Conservation (phyloP, 2,797 vertebrate species). For the Chaenodraco wilsoni region DNA sequence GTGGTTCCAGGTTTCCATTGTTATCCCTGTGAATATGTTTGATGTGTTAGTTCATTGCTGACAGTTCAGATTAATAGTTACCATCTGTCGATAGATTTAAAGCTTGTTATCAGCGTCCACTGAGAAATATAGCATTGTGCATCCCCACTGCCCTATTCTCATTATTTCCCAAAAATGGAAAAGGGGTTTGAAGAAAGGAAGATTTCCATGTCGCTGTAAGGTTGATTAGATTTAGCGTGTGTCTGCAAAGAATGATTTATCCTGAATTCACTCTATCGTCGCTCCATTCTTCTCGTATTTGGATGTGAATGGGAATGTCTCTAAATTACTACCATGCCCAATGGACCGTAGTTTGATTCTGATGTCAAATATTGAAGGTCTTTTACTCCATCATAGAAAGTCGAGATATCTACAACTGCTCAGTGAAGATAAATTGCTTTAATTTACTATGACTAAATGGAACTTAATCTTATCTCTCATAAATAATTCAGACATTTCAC, state of each 20-base stretch:
- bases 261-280: neutral
- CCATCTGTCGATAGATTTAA: constrained; percentile 4
- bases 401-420: neutral
- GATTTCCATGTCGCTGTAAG: neutral
- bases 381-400: neutral
- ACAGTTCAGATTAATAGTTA: constrained; percentile 1
- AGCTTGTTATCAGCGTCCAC: constrained; percentile 3
- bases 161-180: constrained; percentile 18
- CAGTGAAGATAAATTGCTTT: neutral
- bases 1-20: no score
- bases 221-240: constrained; percentile 28
- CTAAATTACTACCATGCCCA: neutral
- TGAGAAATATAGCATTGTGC: constrained; percentile 17
- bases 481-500: neutral
- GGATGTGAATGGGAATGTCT: constrained; percentile 1
- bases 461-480: neutral
- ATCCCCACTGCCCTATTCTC: neutral
- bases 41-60: constrained; percentile 11
- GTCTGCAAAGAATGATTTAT: constrained; percentile 9
- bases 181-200: constrained; percentile 6
- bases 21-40: constrained; percentile 8
- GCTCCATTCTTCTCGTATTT: constrained; percentile 3
- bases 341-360: constrained; percentile 4
- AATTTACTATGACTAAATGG: neutral
- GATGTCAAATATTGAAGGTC: constrained; percentile 16